These are phyloP conservation scores for Heterodera schachtii DNA, from an alignment of 1,140 invertebrate genomes.

Conservation along the genomic window DNA sequence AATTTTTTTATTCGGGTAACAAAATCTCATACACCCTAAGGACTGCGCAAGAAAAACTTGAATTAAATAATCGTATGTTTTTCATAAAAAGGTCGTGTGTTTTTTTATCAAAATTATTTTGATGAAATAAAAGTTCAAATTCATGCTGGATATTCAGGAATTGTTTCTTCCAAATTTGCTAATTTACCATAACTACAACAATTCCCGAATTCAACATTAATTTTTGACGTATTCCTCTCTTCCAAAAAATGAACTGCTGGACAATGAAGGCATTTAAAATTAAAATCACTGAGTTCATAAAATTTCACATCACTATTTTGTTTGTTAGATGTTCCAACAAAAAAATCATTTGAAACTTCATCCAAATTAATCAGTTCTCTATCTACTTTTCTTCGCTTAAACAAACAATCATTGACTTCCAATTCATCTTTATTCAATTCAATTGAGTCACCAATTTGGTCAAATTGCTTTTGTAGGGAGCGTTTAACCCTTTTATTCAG, in stretches of 20 bases:
- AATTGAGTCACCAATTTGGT: too few species aligned
- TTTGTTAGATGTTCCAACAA: too few species aligned
- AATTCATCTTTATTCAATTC: too few species aligned
- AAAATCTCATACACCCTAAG: neutral
- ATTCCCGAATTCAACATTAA: neutral
- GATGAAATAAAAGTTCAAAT: neutral
- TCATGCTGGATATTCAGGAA: neutral
- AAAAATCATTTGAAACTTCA: too few species aligned
- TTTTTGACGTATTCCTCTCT: neutral
- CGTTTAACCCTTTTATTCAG: too few species aligned
- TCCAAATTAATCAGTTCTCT: too few species aligned
- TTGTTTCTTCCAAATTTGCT: neutral
- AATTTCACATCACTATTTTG: too few species aligned
- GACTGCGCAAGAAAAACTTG: conserved; percentile 1
- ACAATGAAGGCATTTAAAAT: neutral
- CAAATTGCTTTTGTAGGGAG: too few species aligned
- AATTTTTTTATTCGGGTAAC: neutral
- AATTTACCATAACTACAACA: conserved; percentile 9
- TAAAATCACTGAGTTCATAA: neutral
- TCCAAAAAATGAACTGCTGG: conserved; percentile 6
- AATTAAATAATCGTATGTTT: neutral
- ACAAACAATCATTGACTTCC: too few species aligned
- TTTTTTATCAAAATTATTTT: neutral
- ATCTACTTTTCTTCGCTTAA: too few species aligned
- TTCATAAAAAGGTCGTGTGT: neutral